These are phyloP conservation scores for Drepanosiphum platanoidis DNA, from an alignment of 2,888 invertebrate species.

Conservation along the genomic window DNA sequence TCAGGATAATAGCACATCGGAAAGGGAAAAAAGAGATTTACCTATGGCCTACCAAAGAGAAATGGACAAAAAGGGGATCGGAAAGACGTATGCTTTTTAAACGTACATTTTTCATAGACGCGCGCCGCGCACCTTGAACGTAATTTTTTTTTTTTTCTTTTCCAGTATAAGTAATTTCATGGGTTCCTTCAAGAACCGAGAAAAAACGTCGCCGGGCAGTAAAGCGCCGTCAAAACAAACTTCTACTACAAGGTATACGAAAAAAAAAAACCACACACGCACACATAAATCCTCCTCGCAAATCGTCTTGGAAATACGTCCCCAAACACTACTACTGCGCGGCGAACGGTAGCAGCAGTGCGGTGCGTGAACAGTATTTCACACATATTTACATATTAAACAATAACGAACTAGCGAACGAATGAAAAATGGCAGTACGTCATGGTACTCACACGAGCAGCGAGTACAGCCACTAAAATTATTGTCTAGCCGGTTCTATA, in stretches of 20 bases:
- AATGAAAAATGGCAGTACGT: not conserved
- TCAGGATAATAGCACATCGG: not conserved
- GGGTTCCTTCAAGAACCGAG: conserved; percentile 26
- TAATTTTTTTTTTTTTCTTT: not conserved
- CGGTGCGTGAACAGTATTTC: not conserved
- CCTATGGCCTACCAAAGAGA: conserved; percentile 15
- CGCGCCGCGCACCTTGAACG: not conserved
- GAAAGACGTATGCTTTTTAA: conserved; percentile 28
- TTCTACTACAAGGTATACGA: conserved; percentile 28
- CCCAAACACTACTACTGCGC: not conserved
- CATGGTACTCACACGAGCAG: too few species aligned
- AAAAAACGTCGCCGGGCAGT: conserved; percentile 3
- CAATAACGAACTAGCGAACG: not conserved
- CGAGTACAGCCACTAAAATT: not conserved
- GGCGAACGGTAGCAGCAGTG: too few species aligned
- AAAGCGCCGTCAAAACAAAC: conserved; percentile 18
- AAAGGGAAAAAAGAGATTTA: conserved; percentile 20
- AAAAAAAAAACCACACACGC: not conserved
- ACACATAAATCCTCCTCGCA: not conserved
- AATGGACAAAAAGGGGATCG: conserved; percentile 42
- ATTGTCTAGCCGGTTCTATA: not conserved
- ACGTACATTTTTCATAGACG: not conserved
- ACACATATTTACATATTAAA: not conserved
- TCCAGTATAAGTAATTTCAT: conserved; percentile 22
- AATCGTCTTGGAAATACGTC: not conserved